These are phyloP conservation scores for Phoxinus dragarum DNA, from an alignment of 2,797 vertebrate genomes.

Conservation along the genomic window DNA sequence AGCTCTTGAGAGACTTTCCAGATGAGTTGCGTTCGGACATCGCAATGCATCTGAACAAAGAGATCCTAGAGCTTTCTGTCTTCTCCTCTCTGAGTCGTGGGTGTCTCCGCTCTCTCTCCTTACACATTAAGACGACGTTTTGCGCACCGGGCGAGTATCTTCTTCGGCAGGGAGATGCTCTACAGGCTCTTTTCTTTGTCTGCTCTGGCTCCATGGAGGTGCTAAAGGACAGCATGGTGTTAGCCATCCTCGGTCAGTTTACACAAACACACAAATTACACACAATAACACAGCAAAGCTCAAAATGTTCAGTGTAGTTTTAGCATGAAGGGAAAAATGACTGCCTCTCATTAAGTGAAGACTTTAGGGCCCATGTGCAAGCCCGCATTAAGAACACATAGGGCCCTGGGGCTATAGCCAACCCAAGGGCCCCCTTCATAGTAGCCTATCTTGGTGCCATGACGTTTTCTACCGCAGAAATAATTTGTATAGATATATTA, in stretches of 20 bases:
- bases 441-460: too few species aligned
- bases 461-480: too few species aligned
- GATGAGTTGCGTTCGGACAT: slow-evolving; percentile 97
- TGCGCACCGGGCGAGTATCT: slow-evolving; percentile 97
- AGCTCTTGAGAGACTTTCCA: slow-evolving; percentile 98
- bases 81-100: slow-evolving; percentile 95
- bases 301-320: background rate
- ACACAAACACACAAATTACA: background rate
- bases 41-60: slow-evolving; percentile 99
- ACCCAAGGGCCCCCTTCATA: too few species aligned
- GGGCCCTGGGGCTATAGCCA: too few species aligned
- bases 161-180: slow-evolving; percentile 93
- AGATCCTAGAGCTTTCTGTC: slow-evolving; percentile 94
- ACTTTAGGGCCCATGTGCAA: background rate
- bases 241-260: slow-evolving; percentile 93
- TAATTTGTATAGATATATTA: too few species aligned
- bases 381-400: too few species aligned
- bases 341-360: slow-evolving; percentile 8
- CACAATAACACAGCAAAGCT: slow-evolving; percentile 4
- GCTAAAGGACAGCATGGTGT: slow-evolving; percentile 93
- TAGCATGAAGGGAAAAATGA: background rate
- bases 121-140: slow-evolving; percentile 99
- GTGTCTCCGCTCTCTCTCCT: slow-evolving; percentile 94
- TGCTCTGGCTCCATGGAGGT: slow-evolving; percentile 99
- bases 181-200: slow-evolving; percentile 97